Base-by-base conservation (phyloP, 1,140 invertebrate genomes). In the Laupala kohalensis region DNA sequence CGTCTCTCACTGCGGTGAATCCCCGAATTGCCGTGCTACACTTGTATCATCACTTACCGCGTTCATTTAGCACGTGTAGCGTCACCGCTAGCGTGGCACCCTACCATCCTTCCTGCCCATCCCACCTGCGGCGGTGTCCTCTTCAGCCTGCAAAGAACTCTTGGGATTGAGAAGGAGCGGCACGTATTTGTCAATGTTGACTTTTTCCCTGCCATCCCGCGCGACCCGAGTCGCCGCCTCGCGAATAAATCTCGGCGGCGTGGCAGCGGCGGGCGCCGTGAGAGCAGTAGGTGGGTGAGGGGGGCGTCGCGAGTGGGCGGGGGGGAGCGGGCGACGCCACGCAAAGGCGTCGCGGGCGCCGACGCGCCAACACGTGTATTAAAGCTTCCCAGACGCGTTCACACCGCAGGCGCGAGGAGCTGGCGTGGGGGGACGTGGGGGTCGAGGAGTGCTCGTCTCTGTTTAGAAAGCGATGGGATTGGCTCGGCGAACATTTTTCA, bases 151-250 rank as follows among this genome's bases (percentile, higher is more conserved):
- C 37, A 53, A 53, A 53, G 37, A 53, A 53, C 37, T 53, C 37
- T 9, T 68, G 67, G 24, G 67, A 68, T 12, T 9, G 67, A 37
- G 25, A 65, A 25, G 25, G 64, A 29, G 67, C 15, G 19, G 13
- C 24, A 68, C 27, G 67, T 29, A 70, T 70, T 70, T 70, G 69
- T 70, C 69, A 70, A 28, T 28, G 69, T 62, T 70, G 69, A 70
- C 69, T 70, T 62, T 70, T 64, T 62, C 25, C 67, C n/a, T 29
- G 19, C 67, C 65, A 24, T 25, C 65, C 65, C 24, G 23, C 64
- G 9, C 37, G 1, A 19, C 37, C 37, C 37, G 37, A 2, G 9
- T 53, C 37, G 37, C 37, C 19, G 37, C 37, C 37, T 53, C 37
- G 4, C 37, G 37, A 53, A 53, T 53, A 53, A 53, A 53, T 53